These are phyloP conservation scores for Synanthedon vespiformis DNA, from an alignment of 2,888 invertebrate genomes.

Conservation along the genomic window DNA sequence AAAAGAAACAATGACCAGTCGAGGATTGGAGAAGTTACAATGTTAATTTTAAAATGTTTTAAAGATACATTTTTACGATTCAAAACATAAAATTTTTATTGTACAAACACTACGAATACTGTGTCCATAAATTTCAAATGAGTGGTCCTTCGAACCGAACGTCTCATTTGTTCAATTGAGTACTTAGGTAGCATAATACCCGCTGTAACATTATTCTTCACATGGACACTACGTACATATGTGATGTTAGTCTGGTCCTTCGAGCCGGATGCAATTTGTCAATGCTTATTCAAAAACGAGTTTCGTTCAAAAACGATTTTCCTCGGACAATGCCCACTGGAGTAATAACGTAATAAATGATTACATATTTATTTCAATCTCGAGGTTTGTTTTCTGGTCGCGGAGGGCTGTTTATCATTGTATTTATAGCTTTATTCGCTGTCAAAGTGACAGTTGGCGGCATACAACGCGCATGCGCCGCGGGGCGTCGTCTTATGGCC, in stretches of 20 bases:
- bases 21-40: too few species aligned
- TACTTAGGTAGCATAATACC: too few species aligned
- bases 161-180: neutral
- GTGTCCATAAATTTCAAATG: too few species aligned
- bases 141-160: neutral
- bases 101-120: too few species aligned
- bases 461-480: conserved; percentile 19
- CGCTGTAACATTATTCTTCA: too few species aligned
- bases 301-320: conserved; percentile 5
- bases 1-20: too few species aligned
- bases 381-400: conserved; percentile 25
- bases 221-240: neutral
- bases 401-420: conserved; percentile 24
- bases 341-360: conserved; percentile 28
- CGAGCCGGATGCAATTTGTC: conserved; percentile 11
- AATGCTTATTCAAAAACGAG: conserved; percentile 5
- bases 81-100: too few species aligned
- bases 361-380: conserved; percentile 37
- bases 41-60: too few species aligned
- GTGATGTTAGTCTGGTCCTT: conserved; percentile 6
- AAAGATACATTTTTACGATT: too few species aligned
- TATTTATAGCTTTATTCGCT: conserved; percentile 26
- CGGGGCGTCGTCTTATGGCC: conserved; percentile 18
- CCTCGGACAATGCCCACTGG: conserved; percentile 16
- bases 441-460: conserved; percentile 23